Percentiles rank a stretch among this genome's conserved stretches.
Evolutionary conservation across 2,797 vertebrate genomes (phyloP).

Genomic region (Muscicapa comitata): DNA sequence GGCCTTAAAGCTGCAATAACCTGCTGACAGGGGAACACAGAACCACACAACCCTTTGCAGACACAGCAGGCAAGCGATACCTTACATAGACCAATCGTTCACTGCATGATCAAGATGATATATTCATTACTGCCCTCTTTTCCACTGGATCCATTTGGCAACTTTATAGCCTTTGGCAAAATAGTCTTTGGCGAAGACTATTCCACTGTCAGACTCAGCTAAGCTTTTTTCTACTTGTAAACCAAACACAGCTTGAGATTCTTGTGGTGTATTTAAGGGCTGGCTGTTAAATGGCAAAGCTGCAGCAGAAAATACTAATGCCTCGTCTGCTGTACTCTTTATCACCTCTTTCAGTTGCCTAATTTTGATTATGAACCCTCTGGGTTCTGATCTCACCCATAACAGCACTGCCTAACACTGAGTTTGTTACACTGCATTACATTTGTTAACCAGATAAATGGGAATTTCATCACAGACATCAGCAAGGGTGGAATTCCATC

Average conservation of each 20-base stretch:
- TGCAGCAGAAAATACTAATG: background rate
- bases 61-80: background rate
- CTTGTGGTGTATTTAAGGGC: background rate
- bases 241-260: background rate
- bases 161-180: too few relatives aligned
- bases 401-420: background rate
- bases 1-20: background rate
- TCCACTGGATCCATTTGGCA: background rate
- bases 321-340: background rate
- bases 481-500: background rate
- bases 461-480: background rate
- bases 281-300: background rate
- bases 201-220: background rate
- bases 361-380: background rate
- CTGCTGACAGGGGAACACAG: background rate
- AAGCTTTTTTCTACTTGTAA: background rate
- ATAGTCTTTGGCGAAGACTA: background rate
- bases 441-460: background rate
- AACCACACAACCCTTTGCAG: background rate
- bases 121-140: background rate
- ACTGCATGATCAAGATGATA: background rate
- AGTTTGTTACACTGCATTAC: background rate
- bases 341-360: background rate
- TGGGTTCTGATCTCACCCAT: background rate
- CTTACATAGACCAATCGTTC: background rate